Evolutionary conservation across 1,140 invertebrate genomes (phyloP), one percentile per base, ranked within the genome.

Genomic region (Mylabris phalerata): DNA sequence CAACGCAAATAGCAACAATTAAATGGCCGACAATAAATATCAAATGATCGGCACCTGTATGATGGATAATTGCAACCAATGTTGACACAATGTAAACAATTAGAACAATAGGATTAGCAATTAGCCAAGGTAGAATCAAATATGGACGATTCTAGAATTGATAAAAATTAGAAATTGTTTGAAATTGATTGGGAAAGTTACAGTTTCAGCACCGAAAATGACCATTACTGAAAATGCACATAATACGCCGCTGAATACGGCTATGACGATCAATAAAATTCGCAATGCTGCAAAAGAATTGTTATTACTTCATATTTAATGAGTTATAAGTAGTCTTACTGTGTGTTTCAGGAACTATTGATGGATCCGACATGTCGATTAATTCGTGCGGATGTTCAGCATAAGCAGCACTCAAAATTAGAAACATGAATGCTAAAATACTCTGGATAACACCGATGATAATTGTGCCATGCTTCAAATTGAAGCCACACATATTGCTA

Each of bases 361-460:
- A 67, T 2, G 59, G 44, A 65, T 73, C 71, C 3, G 66, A 63
- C 61, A 73, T 65, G 50, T 69, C 65, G 11, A 73, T 26, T 13
- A 73, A 46, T 60, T 73, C 71, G 48, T 71, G 70, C 6, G 71
- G 69, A 66, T 71, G 60, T 57, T 69, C 66, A 38, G 70, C 70
- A 59, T 73, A 73, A 1, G 68, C 71, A 9, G 70, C 64, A 40
- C 63, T 58, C 24, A 73, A 59, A 39, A 71, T 62, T 38, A 73
- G 40, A 42, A 62, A 66, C 59, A 69, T 70, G 47, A 73, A 73
- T 9, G 70, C 59, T 19, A 71, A 58, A 46, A 73, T 65, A 51
- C 70, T 71, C 55, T 69, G 66, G 0, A 69, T 54, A 24, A 71
- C 60, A 7, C 71, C 71, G 57, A 71, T 71, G 40, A 70, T 67